Percentiles rank a stretch among this genome's conserved stretches.
Evolutionary conservation across 2,888 invertebrate genomes (phyloP).

Genomic region (Drosophila paramelanica): DNA sequence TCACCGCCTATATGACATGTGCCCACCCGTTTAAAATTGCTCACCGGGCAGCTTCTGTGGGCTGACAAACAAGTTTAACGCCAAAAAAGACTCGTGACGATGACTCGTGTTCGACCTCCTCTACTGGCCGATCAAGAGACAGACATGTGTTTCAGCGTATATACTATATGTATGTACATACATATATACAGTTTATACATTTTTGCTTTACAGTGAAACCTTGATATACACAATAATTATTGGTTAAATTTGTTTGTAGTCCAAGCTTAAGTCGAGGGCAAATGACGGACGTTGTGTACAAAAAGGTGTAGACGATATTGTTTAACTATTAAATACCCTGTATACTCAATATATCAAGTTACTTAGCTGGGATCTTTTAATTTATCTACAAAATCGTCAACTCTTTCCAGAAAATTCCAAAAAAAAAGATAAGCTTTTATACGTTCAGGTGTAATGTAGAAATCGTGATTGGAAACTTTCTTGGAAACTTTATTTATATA

Average conservation of each 20-base stretch:
- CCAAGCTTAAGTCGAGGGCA: slow-evolving; percentile 36
- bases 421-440: neutral
- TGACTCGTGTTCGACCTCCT: slow-evolving; percentile 46
- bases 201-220: slow-evolving; percentile 31
- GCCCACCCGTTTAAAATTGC: neutral
- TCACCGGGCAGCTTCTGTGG: slow-evolving; percentile 4
- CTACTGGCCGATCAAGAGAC: slow-evolving; percentile 21
- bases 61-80: slow-evolving; percentile 34
- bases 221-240: slow-evolving; percentile 37
- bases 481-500: slow-evolving; percentile 27
- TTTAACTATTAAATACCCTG: slow-evolving; percentile 12
- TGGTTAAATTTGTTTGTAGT: slow-evolving; percentile 10
- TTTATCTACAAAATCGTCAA: neutral
- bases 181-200: slow-evolving; percentile 7
- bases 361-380: neutral
- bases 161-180: neutral
- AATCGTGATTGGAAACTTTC: slow-evolving; percentile 60
- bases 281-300: slow-evolving; percentile 34
- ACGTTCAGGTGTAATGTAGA: slow-evolving; percentile 11
- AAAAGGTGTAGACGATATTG: neutral
- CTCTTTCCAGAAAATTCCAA: neutral
- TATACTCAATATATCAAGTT: neutral
- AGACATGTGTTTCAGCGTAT: neutral
- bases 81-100: slow-evolving; percentile 25
- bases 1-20: slow-evolving; percentile 9